These are phyloP conservation scores for Dasyprocta punctata DNA, from an alignment of 2,113 vertebrate genomes.

Conservation along the genomic window DNA sequence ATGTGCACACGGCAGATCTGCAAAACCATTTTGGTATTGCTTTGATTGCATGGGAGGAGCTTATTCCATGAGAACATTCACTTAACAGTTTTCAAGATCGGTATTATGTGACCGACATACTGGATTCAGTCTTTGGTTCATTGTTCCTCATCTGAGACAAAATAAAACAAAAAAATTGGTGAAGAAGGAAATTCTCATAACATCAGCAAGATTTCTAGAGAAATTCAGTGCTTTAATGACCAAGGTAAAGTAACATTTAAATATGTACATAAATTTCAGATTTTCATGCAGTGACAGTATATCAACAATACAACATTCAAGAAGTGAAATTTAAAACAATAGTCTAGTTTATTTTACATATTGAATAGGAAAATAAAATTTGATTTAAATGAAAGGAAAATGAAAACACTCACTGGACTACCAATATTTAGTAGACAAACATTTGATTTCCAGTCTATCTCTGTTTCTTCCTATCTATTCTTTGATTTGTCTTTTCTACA, in stretches of 20 bases:
- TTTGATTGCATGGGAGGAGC: background rate
- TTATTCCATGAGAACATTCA: background rate
- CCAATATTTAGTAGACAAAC: background rate
- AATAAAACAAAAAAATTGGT: background rate
- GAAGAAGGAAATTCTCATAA: background rate
- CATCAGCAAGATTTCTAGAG: background rate
- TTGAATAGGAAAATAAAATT: background rate
- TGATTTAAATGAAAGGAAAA: background rate
- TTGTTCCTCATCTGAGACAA: background rate
- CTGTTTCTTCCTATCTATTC: background rate
- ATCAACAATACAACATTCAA: background rate
- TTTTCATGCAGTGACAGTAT: background rate
- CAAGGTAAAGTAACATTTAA: background rate
- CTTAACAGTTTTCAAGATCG: background rate
- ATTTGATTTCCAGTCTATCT: background rate
- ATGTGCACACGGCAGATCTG: background rate
- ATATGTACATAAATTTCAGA: background rate
- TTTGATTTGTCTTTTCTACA: too few relatives aligned
- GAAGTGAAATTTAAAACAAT: background rate
- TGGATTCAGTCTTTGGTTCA: background rate
- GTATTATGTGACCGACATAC: background rate
- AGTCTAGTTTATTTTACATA: background rate
- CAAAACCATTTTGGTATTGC: background rate
- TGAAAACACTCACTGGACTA: background rate
- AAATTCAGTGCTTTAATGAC: background rate